A percentile compares a stretch with the other conserved stretches of the same genome.
phyloP scores from a whole-genome alignment of 2,888 invertebrate species.

The Hydrotaea cyrtoneurina region DNA sequence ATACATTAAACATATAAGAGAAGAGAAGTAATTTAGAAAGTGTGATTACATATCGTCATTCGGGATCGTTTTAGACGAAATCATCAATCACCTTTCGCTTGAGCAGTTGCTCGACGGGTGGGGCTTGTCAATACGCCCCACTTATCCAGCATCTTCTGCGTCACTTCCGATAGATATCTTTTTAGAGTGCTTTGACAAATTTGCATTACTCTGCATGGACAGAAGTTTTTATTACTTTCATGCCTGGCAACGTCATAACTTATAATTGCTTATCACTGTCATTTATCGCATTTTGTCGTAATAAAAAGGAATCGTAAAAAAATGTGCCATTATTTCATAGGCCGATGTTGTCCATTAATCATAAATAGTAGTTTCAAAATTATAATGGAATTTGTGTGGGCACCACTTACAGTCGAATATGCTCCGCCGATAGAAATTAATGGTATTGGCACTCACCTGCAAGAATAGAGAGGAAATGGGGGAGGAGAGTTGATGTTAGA shows the following conservation, averaged over 20 bases:
- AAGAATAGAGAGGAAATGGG: background rate
- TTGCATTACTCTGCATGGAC: background rate
- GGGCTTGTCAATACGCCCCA: too few species aligned
- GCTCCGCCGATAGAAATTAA: background rate
- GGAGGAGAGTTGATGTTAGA: background rate
- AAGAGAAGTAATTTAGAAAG: too few species aligned
- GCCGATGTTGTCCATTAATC: background rate
- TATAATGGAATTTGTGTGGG: background rate
- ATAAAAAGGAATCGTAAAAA: background rate
- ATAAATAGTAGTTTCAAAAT: background rate
- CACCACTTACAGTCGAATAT: background rate
- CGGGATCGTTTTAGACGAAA: too few species aligned
- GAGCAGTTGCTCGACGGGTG: too few species aligned
- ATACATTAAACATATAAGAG: too few species aligned
- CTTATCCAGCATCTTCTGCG: too few species aligned
- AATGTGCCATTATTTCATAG: background rate
- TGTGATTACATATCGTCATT: too few species aligned
- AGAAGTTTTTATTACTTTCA: background rate
- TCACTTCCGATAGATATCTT: background rate
- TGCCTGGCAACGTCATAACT: background rate
- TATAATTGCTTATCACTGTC: background rate
- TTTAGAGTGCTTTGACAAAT: background rate
- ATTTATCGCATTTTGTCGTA: background rate
- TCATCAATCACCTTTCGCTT: too few species aligned
- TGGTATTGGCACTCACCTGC: slow-evolving; percentile 4